A percentile compares a stretch with the other conserved stretches of the same genome.
These are phyloP conservation scores for Drosophila quinaria DNA, from an alignment of 2,888 invertebrate genomes.

Conservation along the genomic window DNA sequence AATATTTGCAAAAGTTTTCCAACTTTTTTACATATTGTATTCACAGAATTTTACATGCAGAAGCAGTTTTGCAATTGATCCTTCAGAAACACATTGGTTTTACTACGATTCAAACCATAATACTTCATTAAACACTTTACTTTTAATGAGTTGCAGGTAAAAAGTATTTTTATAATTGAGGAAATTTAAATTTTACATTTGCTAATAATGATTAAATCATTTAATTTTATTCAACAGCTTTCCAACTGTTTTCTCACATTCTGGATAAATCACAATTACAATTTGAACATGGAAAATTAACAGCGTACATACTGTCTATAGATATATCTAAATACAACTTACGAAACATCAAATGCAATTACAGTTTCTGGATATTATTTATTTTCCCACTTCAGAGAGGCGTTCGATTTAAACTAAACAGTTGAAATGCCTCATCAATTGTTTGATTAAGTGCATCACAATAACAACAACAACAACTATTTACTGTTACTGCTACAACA, in stretches of 20 bases:
- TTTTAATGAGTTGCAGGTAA: no score
- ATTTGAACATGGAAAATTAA: background rate
- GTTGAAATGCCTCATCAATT: conserved; percentile 43
- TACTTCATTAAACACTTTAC: no score
- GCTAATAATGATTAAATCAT: background rate
- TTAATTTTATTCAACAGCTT: background rate
- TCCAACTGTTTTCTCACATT: background rate
- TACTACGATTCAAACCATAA: no score
- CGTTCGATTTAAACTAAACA: conserved; percentile 19
- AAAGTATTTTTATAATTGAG: no score
- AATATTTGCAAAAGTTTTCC: background rate
- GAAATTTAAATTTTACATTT: no score
- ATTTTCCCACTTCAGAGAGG: background rate
- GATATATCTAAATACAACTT: conserved; percentile 10
- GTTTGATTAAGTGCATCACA: conserved; percentile 50
- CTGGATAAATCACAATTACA: background rate
- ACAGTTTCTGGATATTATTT: conserved; percentile 1
- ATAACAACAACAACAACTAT: conserved; percentile 25
- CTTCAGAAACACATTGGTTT: no score
- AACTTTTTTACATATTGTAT: no score
- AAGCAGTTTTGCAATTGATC: no score
- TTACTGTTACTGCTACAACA: conserved; percentile 49
- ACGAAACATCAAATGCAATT: conserved; percentile 26
- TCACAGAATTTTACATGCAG: no score
- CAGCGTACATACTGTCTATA: background rate